Base-by-base conservation (phyloP, 2,797 vertebrate species). In the Muraenolepis orangiensis region DNA sequence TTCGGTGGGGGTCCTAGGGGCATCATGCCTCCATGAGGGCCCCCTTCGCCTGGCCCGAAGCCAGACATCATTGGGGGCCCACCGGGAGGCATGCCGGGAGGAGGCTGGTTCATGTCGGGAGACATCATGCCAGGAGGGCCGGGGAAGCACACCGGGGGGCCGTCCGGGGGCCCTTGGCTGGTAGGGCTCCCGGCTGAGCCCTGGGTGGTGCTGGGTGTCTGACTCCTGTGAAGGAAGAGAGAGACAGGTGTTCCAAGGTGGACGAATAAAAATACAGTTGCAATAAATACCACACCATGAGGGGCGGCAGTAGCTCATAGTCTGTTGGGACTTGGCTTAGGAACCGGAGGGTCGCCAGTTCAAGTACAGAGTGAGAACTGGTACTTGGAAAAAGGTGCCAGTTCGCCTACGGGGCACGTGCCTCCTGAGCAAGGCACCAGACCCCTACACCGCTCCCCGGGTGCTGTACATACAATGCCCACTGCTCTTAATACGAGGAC, bases 11-110 rank as follows among this genome's bases (percentile, higher is more conserved):
- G 93, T 0, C 92, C 93, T 0, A 94, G 93, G 0, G 93, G 93
- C 88, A 96, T 93, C 78, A 93, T 91, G 23, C 93, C 93, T 0
- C 91, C 92, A 0, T 93, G 93, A 18, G 94, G 94, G 26, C 86
- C 80, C 4, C 90, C 90, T 0, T 96, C 96, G 1, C 92, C 94
- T 0, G 94, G 86, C 0, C 89, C 89, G 66, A 96, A 97, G 14
- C 87, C 91, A 69, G 93, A 94, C 94, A 96, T 95, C 93, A 96
- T 94, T 0, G 96, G 94, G 0, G 94, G 91, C 0, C 94, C 94
- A 0, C 94, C 91, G 0, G 94, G 93, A 23, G 94, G 94, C 93
- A 96, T 93, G 1, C 91, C 92, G 0, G 95, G 94, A 0, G 95
- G 94, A 0, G 95, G 94, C 3, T 95, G 93, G 76, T 92, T 95